Evolutionary conservation across 2,113 vertebrate species (phyloP).

Genomic region (rat (Rattus norvegicus)): GRCr8 NC_086029.1:83740001-83740500

Average conservation of each 20-base stretch:
- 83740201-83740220: background rate
- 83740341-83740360: background rate
- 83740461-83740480: background rate
- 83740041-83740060: slow-evolving; percentile 13
- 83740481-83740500: background rate
- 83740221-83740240: rapidly evolving
- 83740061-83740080: slow-evolving; percentile 48
- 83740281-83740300: background rate
- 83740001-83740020: background rate
- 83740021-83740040: background rate
- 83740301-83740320: background rate
- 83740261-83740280: background rate
- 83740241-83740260: background rate
- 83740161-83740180: background rate
- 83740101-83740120: slow-evolving; percentile 42
- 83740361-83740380: background rate
- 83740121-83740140: background rate
- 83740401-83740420: background rate
- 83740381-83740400: background rate
- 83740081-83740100: background rate
- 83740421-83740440: background rate
- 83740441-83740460: background rate
- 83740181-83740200: rapidly evolving
- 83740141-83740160: background rate
- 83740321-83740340: background rate